Evolutionary conservation across 2,113 vertebrate genomes (phyloP).

Genomic region (Triplophysa rosa): DNA sequence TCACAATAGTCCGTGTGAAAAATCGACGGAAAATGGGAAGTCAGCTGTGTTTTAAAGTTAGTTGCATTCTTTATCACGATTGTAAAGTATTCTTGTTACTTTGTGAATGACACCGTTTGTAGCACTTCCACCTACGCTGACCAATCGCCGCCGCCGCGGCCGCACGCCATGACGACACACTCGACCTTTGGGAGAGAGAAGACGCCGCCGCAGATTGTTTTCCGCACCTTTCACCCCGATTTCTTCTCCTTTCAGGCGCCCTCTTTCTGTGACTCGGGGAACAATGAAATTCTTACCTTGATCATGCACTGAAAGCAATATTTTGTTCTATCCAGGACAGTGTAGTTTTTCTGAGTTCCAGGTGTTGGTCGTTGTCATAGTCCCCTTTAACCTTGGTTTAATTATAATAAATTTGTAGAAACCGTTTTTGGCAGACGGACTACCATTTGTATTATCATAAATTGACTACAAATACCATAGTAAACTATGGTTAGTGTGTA

Average conservation of each 20-base stretch:
- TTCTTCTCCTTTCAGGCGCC: not conserved
- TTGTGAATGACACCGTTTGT: constrained; percentile 34
- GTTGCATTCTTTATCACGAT: not conserved
- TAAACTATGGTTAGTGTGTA: too few species aligned
- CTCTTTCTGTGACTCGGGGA: constrained; percentile 27
- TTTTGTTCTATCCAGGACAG: not conserved
- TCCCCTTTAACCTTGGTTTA: too few species aligned
- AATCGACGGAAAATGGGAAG: not conserved
- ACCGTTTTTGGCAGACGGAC: too few species aligned
- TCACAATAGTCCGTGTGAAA: not conserved
- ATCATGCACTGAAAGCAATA: not conserved
- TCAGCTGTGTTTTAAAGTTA: not conserved
- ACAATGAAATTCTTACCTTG: not conserved
- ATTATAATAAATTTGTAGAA: too few species aligned
- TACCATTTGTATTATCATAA: too few species aligned
- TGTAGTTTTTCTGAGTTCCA: not conserved
- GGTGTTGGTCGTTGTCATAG: not conserved
- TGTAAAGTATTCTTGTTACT: constrained; percentile 27
- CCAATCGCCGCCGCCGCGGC: constrained; percentile 6
- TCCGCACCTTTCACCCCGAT: not conserved
- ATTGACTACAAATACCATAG: too few species aligned
- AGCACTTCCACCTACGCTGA: constrained; percentile 38
- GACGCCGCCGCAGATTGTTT: constrained; percentile 6
- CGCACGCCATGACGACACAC: constrained; percentile 35
- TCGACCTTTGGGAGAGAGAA: constrained; percentile 49